A percentile compares a stretch with the other conserved stretches of the same genome.
Conservation (phyloP, 2,113 vertebrate genomes). For the Tonatia bakeri region DNA sequence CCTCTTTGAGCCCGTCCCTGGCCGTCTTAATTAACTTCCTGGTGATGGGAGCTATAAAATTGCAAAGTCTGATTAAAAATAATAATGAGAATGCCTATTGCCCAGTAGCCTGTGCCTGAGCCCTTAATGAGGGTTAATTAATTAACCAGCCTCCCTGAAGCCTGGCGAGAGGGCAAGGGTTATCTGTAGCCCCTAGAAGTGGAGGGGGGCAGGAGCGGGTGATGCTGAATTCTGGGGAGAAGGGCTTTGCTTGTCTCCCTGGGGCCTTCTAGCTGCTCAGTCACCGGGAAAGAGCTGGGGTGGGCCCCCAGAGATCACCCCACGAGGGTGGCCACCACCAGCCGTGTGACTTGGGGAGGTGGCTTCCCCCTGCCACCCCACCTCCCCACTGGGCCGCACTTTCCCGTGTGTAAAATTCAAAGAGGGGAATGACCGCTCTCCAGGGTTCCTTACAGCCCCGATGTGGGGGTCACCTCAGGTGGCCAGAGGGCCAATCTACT, state of each 20-base stretch:
- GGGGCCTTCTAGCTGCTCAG: background rate
- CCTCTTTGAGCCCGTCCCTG: background rate
- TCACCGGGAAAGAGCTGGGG: background rate
- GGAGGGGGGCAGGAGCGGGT: background rate
- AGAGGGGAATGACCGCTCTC: background rate
- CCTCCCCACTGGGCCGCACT: background rate
- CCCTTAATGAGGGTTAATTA: slow-evolving; percentile 68
- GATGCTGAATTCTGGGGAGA: background rate
- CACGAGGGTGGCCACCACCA: no score
- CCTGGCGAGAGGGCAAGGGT: background rate
- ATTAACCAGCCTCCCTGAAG: slow-evolving; percentile 46
- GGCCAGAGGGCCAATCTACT: background rate
- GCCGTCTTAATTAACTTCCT: slow-evolving; percentile 68
- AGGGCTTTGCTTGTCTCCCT: background rate
- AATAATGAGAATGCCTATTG: slow-evolving; percentile 65
- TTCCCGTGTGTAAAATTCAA: background rate
- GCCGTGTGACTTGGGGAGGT: background rate
- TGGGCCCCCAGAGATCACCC: background rate
- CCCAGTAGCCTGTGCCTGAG: slow-evolving; percentile 54
- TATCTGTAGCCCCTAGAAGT: background rate
- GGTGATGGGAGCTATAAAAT: slow-evolving; percentile 65
- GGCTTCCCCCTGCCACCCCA: background rate
- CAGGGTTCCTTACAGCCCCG: background rate
- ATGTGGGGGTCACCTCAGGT: background rate
- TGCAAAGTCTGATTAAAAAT: slow-evolving; percentile 70